Conservation (phyloP, 2,888 invertebrate genomes). For the Enchytraeus crypticus region DNA sequence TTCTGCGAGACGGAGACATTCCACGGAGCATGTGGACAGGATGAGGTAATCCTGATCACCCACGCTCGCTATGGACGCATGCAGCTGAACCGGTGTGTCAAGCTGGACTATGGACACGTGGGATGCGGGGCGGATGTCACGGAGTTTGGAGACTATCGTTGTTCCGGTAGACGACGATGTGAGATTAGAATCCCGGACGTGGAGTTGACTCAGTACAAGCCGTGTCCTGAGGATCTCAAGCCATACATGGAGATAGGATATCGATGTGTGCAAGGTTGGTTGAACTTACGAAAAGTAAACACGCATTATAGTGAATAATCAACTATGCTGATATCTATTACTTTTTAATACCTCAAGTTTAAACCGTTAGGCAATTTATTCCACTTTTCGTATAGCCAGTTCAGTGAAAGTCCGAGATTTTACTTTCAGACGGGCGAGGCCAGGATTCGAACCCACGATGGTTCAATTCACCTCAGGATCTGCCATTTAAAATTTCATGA, state of each 20-base stretch:
- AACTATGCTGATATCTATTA: too few species aligned
- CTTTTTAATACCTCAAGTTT: too few species aligned
- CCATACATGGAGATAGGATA: constrained; percentile 21
- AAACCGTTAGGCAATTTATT: too few species aligned
- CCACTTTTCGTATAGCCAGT: too few species aligned
- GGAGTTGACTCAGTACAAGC: constrained; percentile 16
- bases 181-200: constrained; percentile 19
- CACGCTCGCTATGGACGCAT: constrained; percentile 23
- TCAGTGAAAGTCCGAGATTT: too few species aligned
- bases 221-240: constrained; percentile 22
- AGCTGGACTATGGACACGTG: constrained; percentile 22
- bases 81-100: constrained; percentile 20
- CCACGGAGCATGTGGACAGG: constrained; percentile 17
- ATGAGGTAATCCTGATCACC: constrained; percentile 20
- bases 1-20: constrained; percentile 19
- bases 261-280: constrained; percentile 18
- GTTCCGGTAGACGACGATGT: constrained; percentile 16
- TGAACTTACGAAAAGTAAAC: too few species aligned
- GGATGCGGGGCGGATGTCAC: constrained; percentile 21
- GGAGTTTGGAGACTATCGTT: constrained; percentile 16
- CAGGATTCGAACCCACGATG: too few species aligned
- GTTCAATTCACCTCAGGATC: too few species aligned
- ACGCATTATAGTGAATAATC: too few species aligned
- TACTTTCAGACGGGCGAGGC: too few species aligned
- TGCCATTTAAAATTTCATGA: too few species aligned